Evolutionary conservation across 2,797 vertebrate species (phyloP), one percentile per base, ranked within the genome.

Genomic region (Chelonia mydas): DNA sequence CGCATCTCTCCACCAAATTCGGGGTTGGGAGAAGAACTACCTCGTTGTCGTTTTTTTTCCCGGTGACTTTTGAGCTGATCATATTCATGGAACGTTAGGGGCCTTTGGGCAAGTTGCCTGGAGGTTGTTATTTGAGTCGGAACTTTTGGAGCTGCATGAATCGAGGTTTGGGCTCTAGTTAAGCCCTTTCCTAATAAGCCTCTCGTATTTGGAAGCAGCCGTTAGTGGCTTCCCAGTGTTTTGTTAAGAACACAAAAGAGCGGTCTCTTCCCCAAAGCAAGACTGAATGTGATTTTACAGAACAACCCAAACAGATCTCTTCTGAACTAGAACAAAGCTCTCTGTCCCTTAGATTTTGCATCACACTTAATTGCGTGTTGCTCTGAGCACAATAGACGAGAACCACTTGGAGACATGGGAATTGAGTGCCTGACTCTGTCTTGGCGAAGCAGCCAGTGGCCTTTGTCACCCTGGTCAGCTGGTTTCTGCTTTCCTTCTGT

Each of bases 211-310:
- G 11, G 3, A 49, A 81, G 95, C 47, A 19, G 50, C 8, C 49
- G 47, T 23, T 15, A 3, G n/a, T 50, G 78, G 16, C 59, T 92
- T 84, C 83, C 93, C 5, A 0, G 13, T 5, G 94, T 95, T 96
- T 57, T 2, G 74, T 45, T 83, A 91, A 76, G 96, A 95, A 94
- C 94, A 86, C 93, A 84, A 96, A 96, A 95, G 96, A 96, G 96
- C 93, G 79, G 65, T 72, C 3, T 1, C 31, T 96, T 61, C 47
- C 41, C 88, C 78, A 91, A 45, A 82, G 47, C 83, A 31, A 61
- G 83, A 57, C 81, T 54, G 78, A n/a, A 16, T 7, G 61, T 21
- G 68, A 83, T 37, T 80, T 47, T 65, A 50, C 65, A 25, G 25
- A 59, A 54, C 65, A 41, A 72, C 65, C 65, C 9, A 72, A 37